phyloP scores from a whole-genome alignment of 1,140 invertebrate genomes.

The Diplogasteroides magnus region DNA sequence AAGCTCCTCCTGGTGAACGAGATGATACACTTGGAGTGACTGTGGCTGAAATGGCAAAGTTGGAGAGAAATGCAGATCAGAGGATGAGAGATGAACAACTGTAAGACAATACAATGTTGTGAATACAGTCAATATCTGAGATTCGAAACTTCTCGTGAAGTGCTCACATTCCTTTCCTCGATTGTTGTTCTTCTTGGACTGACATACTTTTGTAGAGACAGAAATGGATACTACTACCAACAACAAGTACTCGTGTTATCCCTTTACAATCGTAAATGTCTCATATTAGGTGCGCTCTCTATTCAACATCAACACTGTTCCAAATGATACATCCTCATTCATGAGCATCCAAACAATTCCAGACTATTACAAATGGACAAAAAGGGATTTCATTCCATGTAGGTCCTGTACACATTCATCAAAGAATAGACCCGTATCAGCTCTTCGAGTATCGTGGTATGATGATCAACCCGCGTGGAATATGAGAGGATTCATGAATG shows the following conservation, averaged over 20 bases:
- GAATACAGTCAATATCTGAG: background rate
- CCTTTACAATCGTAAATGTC: background rate
- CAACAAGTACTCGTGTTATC: slow-evolving; percentile 9
- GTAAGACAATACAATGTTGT: slow-evolving; percentile 40
- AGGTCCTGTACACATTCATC: slow-evolving; percentile 40
- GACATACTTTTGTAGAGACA: slow-evolving; percentile 56
- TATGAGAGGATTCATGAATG: slow-evolving; percentile 58
- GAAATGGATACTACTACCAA: slow-evolving; percentile 56
- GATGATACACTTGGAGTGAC: slow-evolving; percentile 22
- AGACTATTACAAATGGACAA: slow-evolving; percentile 59
- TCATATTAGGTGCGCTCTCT: slow-evolving; percentile 20
- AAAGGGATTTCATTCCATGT: slow-evolving; percentile 56
- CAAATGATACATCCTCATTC: slow-evolving; percentile 20
- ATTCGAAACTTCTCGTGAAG: slow-evolving; percentile 29
- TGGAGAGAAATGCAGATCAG: slow-evolving; percentile 53
- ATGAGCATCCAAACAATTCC: slow-evolving; percentile 20
- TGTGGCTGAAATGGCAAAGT: slow-evolving; percentile 45
- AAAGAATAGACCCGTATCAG: slow-evolving; percentile 9
- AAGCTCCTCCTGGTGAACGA: slow-evolving; percentile 11
- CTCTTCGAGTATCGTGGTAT: slow-evolving; percentile 55
- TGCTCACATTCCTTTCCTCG: slow-evolving; percentile 17
- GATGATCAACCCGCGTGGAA: slow-evolving; percentile 57
- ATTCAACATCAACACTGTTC: slow-evolving; percentile 12
- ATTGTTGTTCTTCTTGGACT: slow-evolving; percentile 56
- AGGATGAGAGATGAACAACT: slow-evolving; percentile 58